phyloP scores from a whole-genome alignment of 2,797 vertebrate genomes.

The Liparis tanakae region DNA sequence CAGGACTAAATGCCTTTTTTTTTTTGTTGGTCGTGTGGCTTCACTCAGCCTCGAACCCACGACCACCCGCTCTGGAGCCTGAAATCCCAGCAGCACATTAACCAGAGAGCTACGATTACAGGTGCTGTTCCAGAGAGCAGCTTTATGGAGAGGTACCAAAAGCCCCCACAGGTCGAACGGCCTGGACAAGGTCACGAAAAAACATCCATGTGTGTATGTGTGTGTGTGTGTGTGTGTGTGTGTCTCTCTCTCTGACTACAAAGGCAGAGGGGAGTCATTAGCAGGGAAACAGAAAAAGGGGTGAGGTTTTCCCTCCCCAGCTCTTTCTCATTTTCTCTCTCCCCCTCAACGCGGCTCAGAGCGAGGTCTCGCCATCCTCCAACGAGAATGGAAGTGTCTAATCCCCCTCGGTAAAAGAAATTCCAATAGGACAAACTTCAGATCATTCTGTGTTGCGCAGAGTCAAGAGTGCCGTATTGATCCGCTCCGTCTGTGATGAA shows the following conservation, averaged over 20 bases:
- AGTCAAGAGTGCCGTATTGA: conserved; percentile 80
- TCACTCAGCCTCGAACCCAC: conserved; percentile 35
- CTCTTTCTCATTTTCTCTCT: conserved; percentile 29
- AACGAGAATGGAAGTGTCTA: conserved; percentile 72
- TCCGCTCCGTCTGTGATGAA: conserved; percentile 80
- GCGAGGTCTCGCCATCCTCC: conserved; percentile 53
- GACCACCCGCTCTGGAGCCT: conserved; percentile 56
- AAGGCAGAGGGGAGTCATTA: conserved; percentile 61
- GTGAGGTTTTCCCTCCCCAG: conserved; percentile 27
- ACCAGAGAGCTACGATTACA: conserved; percentile 71
- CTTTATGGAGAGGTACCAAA: conserved; percentile 49
- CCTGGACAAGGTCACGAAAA: conserved; percentile 72
- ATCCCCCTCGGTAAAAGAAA: conserved; percentile 72
- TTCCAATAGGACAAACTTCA: conserved; percentile 82
- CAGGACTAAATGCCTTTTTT: conserved; percentile 35
- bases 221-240: conserved; percentile 3
- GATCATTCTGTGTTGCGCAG: conserved; percentile 65
- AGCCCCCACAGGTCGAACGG: conserved; percentile 73
- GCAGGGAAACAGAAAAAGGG: conserved; percentile 37
- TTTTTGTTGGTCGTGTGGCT: conserved; percentile 32
- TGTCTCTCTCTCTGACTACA: conserved; percentile 41
- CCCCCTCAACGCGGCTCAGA: conserved; percentile 40
- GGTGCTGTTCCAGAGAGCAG: conserved; percentile 48
- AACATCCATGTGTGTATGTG: conserved; percentile 29
- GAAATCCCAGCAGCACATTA: conserved; percentile 77